A percentile compares a stretch with the other conserved stretches of the same genome.
phyloP scores from a whole-genome alignment of 2,888 invertebrate species.

The Stenotaenia linearis region DNA sequence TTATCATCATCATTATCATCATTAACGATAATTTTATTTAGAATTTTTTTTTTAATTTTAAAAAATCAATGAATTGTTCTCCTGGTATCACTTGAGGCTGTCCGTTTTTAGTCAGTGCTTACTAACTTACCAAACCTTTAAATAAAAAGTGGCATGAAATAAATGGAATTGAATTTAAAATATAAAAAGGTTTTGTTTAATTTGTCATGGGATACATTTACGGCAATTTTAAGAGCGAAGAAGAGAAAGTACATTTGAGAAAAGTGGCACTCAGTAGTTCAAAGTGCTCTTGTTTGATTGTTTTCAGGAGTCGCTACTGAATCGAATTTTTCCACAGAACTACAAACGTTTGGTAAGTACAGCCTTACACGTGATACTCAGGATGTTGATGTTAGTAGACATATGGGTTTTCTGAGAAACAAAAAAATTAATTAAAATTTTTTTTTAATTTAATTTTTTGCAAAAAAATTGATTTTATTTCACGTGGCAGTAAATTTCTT shows the following conservation, averaged over 20 bases:
- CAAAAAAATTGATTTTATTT: background rate
- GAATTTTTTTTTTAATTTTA: background rate
- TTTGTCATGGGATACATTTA: background rate
- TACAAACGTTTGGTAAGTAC: slow-evolving; percentile 33
- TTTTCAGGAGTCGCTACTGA: slow-evolving; percentile 31
- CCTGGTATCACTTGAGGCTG: slow-evolving; percentile 5
- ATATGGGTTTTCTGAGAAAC: background rate
- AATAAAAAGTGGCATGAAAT: background rate
- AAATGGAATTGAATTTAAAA: background rate
- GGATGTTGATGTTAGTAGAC: background rate
- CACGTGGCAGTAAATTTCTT: background rate
- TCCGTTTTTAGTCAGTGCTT: background rate
- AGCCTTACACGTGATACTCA: slow-evolving; percentile 29
- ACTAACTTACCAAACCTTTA: background rate
- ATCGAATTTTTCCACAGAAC: slow-evolving; percentile 33
- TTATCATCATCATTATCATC: no score
- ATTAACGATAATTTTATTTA: no score
- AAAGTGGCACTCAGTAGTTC: background rate
- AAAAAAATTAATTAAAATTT: background rate
- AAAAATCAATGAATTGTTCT: background rate
- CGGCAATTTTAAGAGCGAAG: background rate
- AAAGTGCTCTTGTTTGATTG: slow-evolving; percentile 7
- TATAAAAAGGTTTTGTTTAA: background rate
- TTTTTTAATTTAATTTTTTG: background rate
- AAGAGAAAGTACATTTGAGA: background rate